A percentile compares a stretch with the other conserved stretches of the same genome.
Evolutionary conservation across 2,113 vertebrate genomes (phyloP).

Genomic region (Cranoglanis bouderius): DNA sequence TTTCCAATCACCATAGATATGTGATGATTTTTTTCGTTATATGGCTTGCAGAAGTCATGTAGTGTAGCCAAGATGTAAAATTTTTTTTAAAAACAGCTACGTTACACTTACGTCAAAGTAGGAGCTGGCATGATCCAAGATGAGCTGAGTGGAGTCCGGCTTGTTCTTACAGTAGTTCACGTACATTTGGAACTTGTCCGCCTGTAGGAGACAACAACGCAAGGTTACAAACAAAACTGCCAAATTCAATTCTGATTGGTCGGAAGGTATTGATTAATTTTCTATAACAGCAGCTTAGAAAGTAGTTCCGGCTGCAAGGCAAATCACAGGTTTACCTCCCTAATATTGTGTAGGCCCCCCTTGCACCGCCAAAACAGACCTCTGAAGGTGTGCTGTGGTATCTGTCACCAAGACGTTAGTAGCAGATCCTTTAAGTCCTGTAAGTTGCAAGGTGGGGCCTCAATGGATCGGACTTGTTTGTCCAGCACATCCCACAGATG

Average conservation of each 20-base stretch:
- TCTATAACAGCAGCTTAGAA: no score
- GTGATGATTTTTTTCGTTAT: neutral
- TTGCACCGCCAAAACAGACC: no score
- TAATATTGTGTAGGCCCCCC: no score
- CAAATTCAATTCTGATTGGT: neutral
- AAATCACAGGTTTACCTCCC: no score
- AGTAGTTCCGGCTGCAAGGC: no score
- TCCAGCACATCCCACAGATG: no score
- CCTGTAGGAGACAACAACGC: slow-evolving; percentile 67
- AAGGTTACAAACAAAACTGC: neutral
- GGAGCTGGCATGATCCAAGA: slow-evolving; percentile 91
- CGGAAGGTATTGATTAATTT: neutral
- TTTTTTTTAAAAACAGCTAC: no score
- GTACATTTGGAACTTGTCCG: slow-evolving; percentile 99
- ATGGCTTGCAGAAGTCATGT: neutral
- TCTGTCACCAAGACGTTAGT: no score
- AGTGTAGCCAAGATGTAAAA: neutral
- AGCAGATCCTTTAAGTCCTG: no score
- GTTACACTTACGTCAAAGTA: slow-evolving; percentile 92
- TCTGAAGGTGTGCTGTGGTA: no score
- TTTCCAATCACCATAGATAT: neutral
- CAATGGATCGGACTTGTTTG: no score
- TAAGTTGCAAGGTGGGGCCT: no score
- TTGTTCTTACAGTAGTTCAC: slow-evolving; percentile 99
- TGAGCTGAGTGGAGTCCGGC: slow-evolving; percentile 97